These are phyloP conservation scores for Ochotona curzoniae DNA, from an alignment of 2,113 vertebrate genomes.

Conservation along the genomic window DNA sequence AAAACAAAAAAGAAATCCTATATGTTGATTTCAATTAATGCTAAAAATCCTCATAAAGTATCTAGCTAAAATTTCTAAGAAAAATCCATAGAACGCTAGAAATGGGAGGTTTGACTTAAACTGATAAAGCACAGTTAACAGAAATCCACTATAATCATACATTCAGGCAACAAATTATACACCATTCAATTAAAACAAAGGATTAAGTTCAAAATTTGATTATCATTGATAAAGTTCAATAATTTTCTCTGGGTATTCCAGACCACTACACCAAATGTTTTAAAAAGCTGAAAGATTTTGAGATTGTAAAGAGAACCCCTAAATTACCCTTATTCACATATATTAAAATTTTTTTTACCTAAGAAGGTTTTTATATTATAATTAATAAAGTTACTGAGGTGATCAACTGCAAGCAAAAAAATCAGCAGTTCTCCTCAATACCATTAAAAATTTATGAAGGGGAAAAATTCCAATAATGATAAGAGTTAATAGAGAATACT, in stretches of 20 bases:
- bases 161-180: background rate
- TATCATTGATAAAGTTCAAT: background rate
- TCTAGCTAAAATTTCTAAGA: background rate
- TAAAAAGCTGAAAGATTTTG: background rate
- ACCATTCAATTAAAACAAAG: conserved; percentile 1
- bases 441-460: background rate
- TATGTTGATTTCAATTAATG: background rate
- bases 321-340: background rate
- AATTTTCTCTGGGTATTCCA: background rate
- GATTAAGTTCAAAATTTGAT: background rate
- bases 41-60: background rate
- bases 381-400: background rate
- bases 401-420: background rate
- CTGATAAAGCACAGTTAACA: background rate
- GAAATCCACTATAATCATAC: background rate
- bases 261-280: background rate
- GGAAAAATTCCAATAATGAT: background rate
- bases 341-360: background rate
- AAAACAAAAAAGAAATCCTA: background rate
- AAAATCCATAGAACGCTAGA: conserved; percentile 27
- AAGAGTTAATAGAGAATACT: background rate
- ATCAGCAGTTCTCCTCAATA: background rate
- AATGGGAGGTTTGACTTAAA: background rate
- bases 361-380: conserved; percentile 25
- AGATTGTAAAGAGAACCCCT: conserved; percentile 23